Conservation (phyloP, 2,113 vertebrate genomes). For the Bubo blakistoni region DNA sequence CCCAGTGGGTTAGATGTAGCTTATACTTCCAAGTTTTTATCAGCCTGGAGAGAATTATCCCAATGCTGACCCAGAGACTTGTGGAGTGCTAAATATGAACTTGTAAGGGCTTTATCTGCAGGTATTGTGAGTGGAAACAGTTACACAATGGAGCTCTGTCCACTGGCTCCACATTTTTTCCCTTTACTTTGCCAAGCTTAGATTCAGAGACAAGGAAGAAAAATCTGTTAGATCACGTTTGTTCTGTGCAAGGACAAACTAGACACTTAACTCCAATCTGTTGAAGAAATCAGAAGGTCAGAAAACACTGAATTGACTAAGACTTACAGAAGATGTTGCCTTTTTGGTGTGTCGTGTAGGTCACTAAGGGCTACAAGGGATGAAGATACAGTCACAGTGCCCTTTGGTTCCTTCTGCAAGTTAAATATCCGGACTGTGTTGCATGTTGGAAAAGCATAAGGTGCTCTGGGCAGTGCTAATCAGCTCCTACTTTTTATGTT, state of each 20-base stretch:
- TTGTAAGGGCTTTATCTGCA: not conserved
- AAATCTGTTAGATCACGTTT: not conserved
- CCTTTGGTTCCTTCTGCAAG: not conserved
- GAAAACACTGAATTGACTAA: not conserved
- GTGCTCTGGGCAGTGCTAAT: not conserved
- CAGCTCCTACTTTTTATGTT: constrained; percentile 24
- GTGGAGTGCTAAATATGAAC: not conserved
- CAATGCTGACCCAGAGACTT: not conserved
- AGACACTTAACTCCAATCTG: not conserved
- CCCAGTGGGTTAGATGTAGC: not conserved
- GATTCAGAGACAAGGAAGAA: not conserved
- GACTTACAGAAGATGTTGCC: not conserved
- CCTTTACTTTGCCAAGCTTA: not conserved
- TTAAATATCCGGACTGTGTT: not conserved
- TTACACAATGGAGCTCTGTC: not conserved
- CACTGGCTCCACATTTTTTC: not conserved
- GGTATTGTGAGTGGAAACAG: not conserved
- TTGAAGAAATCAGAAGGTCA: not conserved
- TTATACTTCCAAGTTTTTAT: not conserved
- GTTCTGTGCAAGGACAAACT: not conserved
- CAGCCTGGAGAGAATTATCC: not conserved
- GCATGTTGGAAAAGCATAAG: not conserved
- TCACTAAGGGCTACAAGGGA: not conserved
- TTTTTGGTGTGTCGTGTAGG: not conserved
- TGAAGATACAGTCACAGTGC: not conserved